Conservation (phyloP, 2,888 invertebrate genomes). For the Macrophya alboannulata region DNA sequence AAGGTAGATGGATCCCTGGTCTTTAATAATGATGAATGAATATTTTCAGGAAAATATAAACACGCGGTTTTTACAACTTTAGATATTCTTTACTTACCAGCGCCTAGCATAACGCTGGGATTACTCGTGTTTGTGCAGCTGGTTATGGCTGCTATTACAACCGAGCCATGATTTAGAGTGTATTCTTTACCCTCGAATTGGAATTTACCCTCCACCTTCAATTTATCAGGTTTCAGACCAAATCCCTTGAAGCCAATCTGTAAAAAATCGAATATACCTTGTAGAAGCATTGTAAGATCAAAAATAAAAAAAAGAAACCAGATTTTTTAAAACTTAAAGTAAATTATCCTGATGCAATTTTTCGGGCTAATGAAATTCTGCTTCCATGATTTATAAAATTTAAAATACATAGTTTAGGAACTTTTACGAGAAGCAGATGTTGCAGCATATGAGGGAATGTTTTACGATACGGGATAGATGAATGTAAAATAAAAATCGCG, state of each 20-base stretch:
- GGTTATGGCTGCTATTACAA: constrained; percentile 98
- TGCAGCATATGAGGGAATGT: background rate
- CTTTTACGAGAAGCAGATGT: too few relatives aligned
- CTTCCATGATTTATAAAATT: too few relatives aligned
- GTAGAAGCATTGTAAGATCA: background rate
- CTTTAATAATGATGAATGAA: background rate
- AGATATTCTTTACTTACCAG: constrained; percentile 83
- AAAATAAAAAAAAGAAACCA: background rate
- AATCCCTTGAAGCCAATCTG: constrained; percentile 97
- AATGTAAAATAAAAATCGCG: background rate
- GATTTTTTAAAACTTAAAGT: background rate
- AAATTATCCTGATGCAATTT: background rate
- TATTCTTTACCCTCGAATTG: constrained; percentile 92
- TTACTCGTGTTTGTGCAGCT: constrained; percentile 99
- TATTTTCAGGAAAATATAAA: background rate
- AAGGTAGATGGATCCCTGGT: constrained; percentile 7
- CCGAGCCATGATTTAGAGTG: constrained; percentile 92
- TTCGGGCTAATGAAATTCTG: background rate
- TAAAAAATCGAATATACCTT: constrained; percentile 55
- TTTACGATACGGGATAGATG: background rate
- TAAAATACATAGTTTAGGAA: too few relatives aligned
- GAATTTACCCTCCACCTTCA: constrained; percentile 87
- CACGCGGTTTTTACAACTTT: background rate
- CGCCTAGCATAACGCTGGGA: constrained; percentile 98
- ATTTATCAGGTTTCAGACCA: constrained; percentile 87